Evolutionary conservation across 2,888 invertebrate species (phyloP), one percentile per base, ranked within the genome.

Genomic region (Stenolophus ochropezus): DNA sequence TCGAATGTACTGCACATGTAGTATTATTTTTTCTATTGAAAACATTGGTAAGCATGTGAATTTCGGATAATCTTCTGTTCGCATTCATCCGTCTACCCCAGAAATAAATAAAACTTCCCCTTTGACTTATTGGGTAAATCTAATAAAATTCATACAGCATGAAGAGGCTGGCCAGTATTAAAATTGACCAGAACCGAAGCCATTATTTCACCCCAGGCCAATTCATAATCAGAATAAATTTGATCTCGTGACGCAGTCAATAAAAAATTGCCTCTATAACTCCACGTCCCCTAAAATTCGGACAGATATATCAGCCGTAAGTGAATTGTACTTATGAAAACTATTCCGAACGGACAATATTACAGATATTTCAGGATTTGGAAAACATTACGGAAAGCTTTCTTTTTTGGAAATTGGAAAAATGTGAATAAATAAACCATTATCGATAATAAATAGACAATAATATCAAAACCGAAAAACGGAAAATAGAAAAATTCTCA

Each of bases 251-350:
- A 33, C 33, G 77, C 33, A 65, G 14, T 78, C 65, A 65, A 78
- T 78, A 78, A 78, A 78, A 78, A 78, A 78, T 78, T 78, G 77
- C 47, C 33, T 47, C 65, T 21, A 78, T 78, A 78, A 78, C 61
- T 78, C 65, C n/a, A 25, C 11, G 61, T 61, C 61, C 61, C 61
- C 61, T 61, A 61, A n/a, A 61, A 27, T 61, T 61, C 61, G 4
- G 23, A 61, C 33, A 71, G 27, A 71, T 71, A 71, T 71, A 47
- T 71, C 61, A 61, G 14, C 61, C 14, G 25, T 61, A 61, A 71
- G 42, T 71, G 42, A 71, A 71, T 42, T 42, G 33, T 42, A 42
- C 33, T 42, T 42, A 42, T 42, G 33, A 42, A 42, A 42, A 42
- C 33, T 42, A 42, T 42, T 42, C 33, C 33, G 11, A 11, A 42